Evolutionary conservation across 1,140 invertebrate species (phyloP), one percentile per base, ranked within the genome.

Genomic region (Pseudachorutes palmiensis): DNA sequence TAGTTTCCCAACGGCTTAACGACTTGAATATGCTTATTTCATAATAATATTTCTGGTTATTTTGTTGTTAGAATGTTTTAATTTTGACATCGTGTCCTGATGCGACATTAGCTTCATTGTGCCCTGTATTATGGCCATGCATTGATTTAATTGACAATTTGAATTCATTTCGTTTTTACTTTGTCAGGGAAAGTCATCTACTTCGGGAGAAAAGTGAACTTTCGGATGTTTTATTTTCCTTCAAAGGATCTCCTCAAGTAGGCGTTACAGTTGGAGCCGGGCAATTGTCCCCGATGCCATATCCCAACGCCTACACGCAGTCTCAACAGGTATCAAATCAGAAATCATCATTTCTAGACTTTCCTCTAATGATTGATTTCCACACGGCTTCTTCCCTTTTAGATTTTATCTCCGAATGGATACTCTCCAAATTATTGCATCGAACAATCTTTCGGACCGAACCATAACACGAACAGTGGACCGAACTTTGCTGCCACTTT

Each of bases 401-500:
- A 73, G 69, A 33, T 71, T 1, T 45, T 72, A 3, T 70, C 73
- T 2, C 73, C 66, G 22, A 73, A 70, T 65, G 69, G 69, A 9
- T 72, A 74, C 41, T 73, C 71, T 14, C 67, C 69, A 22, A 73
- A 69, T 31, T 71, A 73, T 51, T 67, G 73, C 26, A 16, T 73
- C 19, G 71, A 72, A 1, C 67, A 69, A 63, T 64, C 66, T 12
- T 72, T 70, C 61, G 66, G 51, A 22, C 36, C 66, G 3, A 29
- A 57, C n/a, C 61, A 70, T 22, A 59, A 68, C 33, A 63, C 68
- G 26, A 66, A 51, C 5, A 45, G n/a, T 58, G 48, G 62, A 67
- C 67, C 71, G 75, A 68, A 69, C 49, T 69, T 69, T 67, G 64
- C 60, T 24, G 29, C 72, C 0, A 66, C 72, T 19, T 91, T 91